Evolutionary conservation across 2,113 vertebrate species (phyloP).

Genomic region (Rana temporaria): DNA sequence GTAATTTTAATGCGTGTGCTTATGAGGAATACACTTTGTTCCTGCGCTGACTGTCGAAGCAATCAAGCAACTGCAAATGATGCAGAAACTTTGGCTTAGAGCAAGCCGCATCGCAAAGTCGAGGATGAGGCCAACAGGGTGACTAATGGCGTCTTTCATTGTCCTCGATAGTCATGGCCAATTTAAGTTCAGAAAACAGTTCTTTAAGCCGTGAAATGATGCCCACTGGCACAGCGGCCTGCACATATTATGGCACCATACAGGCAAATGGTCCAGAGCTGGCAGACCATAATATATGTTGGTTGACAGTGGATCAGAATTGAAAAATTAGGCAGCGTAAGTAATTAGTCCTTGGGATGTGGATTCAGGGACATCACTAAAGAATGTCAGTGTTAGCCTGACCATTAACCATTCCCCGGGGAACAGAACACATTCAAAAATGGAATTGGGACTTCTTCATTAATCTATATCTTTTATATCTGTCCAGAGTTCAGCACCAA

Average conservation of each 20-base stretch:
- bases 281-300: neutral
- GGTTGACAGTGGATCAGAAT: neutral
- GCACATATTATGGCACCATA: neutral
- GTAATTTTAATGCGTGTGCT: constrained; percentile 57
- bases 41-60: neutral
- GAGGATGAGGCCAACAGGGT: neutral
- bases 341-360: too few relatives aligned
- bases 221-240: neutral
- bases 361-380: too few relatives aligned
- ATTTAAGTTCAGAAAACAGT: constrained; percentile 7
- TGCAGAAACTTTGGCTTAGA: neutral
- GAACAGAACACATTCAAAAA: too few relatives aligned
- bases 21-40: neutral
- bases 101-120: neutral
- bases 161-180: constrained; percentile 32
- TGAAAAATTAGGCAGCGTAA: too few relatives aligned
- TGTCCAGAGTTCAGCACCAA: too few relatives aligned
- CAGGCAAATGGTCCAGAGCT: neutral
- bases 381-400: too few relatives aligned
- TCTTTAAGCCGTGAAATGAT: constrained; percentile 19
- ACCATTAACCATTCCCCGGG: too few relatives aligned
- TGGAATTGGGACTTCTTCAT: too few relatives aligned
- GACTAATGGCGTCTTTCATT: constrained; percentile 21
- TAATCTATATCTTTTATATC: too few relatives aligned
- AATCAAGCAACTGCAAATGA: neutral